Percentiles rank a stretch among this genome's conserved stretches.
phyloP scores from a whole-genome alignment of 37 sponge, comb jelly and placozoan genomes.

The Aplysina aerophoba region DNA sequence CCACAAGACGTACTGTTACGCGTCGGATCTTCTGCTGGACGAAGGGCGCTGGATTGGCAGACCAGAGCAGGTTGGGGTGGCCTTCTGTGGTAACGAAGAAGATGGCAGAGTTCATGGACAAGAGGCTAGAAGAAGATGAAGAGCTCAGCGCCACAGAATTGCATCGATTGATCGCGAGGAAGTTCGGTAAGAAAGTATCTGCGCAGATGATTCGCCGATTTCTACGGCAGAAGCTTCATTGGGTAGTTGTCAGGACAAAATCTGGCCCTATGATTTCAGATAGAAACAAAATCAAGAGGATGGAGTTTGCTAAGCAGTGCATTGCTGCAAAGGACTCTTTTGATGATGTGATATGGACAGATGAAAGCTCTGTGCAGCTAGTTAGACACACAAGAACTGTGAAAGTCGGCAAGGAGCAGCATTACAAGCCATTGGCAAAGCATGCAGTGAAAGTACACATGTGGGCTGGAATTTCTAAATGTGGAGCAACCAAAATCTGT shows the following conservation, averaged over 20 bases:
- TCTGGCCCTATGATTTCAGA: slow-evolving; percentile 18
- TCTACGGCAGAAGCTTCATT: not conserved
- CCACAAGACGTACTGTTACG: too few species aligned
- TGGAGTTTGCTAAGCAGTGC: not conserved
- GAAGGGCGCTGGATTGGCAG: too few species aligned
- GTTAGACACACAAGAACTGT: not conserved
- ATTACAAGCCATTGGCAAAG: not conserved
- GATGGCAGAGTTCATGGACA: not conserved
- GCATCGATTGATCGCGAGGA: not conserved
- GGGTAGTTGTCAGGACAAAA: not conserved
- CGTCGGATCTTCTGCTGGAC: too few species aligned
- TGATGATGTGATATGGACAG: slow-evolving; percentile 15
- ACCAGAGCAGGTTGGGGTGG: too few species aligned
- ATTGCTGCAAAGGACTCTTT: not conserved
- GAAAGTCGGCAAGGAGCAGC: not conserved
- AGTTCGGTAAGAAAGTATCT: not conserved
- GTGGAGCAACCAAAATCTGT: slow-evolving; percentile 5
- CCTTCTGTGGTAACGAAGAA: not conserved
- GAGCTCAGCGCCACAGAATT: not conserved
- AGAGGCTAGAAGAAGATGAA: not conserved
- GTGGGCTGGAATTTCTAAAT: slow-evolving; percentile 15
- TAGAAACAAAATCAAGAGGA: not conserved
- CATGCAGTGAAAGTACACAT: slow-evolving; percentile 15
- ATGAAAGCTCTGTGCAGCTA: slow-evolving; percentile 18
- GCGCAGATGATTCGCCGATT: not conserved